A percentile compares a stretch with the other conserved stretches of the same genome.
Conservation (phyloP, 2,888 invertebrate genomes). For the Mechanitis messenoides region DNA sequence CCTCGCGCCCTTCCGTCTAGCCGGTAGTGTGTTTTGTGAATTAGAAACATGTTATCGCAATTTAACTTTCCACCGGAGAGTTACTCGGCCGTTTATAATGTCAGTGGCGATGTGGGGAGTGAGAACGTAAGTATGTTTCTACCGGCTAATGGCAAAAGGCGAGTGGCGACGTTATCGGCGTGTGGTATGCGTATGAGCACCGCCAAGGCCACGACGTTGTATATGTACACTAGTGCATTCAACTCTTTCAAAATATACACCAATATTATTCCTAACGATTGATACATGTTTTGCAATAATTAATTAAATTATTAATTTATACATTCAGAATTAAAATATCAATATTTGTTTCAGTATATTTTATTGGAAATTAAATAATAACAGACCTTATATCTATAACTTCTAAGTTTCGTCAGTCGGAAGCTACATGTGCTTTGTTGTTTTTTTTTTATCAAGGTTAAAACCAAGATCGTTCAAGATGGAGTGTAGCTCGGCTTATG, state of each 20-base stretch:
- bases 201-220: conserved; percentile 53
- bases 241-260: conserved; percentile 46
- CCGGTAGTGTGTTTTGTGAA: conserved; percentile 41
- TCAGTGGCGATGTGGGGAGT: conserved; percentile 50
- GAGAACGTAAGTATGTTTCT: conserved; percentile 58
- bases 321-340: not conserved
- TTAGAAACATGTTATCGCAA: conserved; percentile 48
- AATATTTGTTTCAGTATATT: not conserved
- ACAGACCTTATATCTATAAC: conserved; percentile 2
- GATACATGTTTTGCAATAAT: too few species aligned
- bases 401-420: conserved; percentile 18
- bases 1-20: conserved; percentile 16
- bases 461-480: conserved; percentile 20
- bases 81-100: conserved; percentile 62
- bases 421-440: conserved; percentile 51
- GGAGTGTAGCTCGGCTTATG: conserved; percentile 10
- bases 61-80: conserved; percentile 68
- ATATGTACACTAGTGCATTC: conserved; percentile 54
- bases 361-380: conserved; percentile 5
- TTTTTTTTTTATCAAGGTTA: conserved; percentile 50
- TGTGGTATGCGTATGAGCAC: conserved; percentile 48
- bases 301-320: too few species aligned
- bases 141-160: conserved; percentile 42
- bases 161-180: conserved; percentile 46
- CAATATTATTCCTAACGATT: conserved; percentile 2